phyloP scores from a whole-genome alignment of 2,113 vertebrate genomes.

The Azemiops feae region DNA sequence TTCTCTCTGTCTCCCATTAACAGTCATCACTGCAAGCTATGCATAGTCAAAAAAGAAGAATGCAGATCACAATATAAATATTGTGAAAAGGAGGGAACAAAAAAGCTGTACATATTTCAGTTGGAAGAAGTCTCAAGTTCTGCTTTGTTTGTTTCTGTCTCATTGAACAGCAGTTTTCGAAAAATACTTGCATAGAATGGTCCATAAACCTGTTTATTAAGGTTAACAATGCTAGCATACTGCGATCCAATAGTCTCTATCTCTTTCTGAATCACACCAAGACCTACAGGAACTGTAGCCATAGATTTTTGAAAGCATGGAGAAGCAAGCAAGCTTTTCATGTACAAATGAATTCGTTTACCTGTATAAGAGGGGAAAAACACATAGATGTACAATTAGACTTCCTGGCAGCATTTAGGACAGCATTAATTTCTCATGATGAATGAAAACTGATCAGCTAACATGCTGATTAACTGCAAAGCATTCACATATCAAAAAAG shows the following conservation, averaged over 20 bases:
- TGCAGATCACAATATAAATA: constrained; percentile 19
- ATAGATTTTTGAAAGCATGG: constrained; percentile 69
- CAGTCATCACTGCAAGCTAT: constrained; percentile 19
- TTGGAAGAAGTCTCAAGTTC: constrained; percentile 52
- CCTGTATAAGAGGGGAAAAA: constrained; percentile 65
- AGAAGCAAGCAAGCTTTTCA: constrained; percentile 77
- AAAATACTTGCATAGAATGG: constrained; percentile 91
- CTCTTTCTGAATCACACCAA: constrained; percentile 81
- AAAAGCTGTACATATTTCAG: constrained; percentile 35
- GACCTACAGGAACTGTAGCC: constrained; percentile 79
- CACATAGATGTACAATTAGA: not conserved
- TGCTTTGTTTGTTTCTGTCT: constrained; percentile 47
- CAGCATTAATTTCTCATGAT: not conserved
- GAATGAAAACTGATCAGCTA: not conserved
- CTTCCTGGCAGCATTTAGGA: not conserved
- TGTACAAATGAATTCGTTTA: constrained; percentile 85
- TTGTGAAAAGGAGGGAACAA: not conserved
- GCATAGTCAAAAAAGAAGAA: not conserved
- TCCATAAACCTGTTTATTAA: constrained; percentile 89
- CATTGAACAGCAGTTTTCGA: constrained; percentile 81
- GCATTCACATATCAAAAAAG: not conserved
- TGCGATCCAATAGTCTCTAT: constrained; percentile 76
- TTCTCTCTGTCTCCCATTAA: constrained; percentile 3
- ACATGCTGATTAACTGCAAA: not conserved
- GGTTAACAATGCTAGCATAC: constrained; percentile 82